These are phyloP conservation scores for Perca flavescens DNA, from an alignment of 2,113 vertebrate species.

Conservation along the genomic window DNA sequence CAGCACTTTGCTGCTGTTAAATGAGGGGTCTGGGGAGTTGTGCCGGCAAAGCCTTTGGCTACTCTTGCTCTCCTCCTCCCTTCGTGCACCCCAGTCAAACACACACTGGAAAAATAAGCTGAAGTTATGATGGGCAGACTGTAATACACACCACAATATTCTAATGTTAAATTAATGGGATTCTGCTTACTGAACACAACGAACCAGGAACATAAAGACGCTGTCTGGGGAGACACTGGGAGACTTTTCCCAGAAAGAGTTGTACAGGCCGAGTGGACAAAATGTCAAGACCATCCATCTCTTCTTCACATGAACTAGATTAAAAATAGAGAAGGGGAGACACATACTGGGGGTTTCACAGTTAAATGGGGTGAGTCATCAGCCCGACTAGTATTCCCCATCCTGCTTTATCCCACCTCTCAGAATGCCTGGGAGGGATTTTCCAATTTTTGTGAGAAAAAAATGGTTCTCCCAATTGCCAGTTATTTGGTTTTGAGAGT, in stretches of 20 bases:
- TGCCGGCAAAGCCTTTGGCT: slow-evolving; percentile 62
- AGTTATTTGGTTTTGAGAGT: background rate
- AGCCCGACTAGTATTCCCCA: background rate
- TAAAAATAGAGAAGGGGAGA: background rate
- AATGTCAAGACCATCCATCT: slow-evolving; percentile 2
- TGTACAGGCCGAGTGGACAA: slow-evolving; percentile 14
- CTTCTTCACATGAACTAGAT: too few relatives aligned
- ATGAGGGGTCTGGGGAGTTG: slow-evolving; percentile 76
- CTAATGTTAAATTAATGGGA: slow-evolving; percentile 33
- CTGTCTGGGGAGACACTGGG: background rate
- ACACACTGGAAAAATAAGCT: slow-evolving; percentile 34
- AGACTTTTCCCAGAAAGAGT: slow-evolving; percentile 1
- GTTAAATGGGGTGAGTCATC: background rate
- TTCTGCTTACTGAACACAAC: slow-evolving; percentile 18
- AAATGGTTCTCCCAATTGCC: background rate
- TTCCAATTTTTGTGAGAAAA: background rate
- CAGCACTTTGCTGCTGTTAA: slow-evolving; percentile 77
- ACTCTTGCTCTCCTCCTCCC: slow-evolving; percentile 42
- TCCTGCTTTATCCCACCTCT: background rate
- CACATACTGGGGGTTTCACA: background rate
- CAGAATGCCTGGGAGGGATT: background rate
- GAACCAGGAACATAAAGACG: slow-evolving; percentile 5
- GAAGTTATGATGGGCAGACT: slow-evolving; percentile 21
- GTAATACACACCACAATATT: slow-evolving; percentile 22
- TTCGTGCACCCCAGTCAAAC: slow-evolving; percentile 43